phyloP scores from a whole-genome alignment of 2,113 vertebrate genomes.

The Chaenocephalus aceratus region DNA sequence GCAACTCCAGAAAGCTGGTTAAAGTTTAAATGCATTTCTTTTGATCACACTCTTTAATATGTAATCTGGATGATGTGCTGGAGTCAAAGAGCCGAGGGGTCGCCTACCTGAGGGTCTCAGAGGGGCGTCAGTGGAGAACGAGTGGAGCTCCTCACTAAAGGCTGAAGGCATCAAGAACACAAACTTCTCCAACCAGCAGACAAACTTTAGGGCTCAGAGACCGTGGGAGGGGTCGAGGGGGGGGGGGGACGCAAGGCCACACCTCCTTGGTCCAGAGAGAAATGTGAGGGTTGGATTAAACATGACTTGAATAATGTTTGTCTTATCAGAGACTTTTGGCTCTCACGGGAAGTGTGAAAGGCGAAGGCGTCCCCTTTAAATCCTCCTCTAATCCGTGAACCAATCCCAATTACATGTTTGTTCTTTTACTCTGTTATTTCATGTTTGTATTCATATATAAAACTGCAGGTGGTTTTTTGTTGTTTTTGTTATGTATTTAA shows the following conservation, averaged over 20 bases:
- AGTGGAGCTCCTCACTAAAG: conserved; percentile 16
- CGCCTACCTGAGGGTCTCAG: conserved; percentile 67
- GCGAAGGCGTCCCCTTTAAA: conserved; percentile 19
- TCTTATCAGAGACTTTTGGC: not conserved
- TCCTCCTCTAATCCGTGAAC: not conserved
- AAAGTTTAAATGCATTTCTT: not conserved
- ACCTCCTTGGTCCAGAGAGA: conserved; percentile 69
- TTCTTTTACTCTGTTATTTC: too few relatives aligned
- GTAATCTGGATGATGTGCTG: not conserved
- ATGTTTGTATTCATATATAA: too few relatives aligned
- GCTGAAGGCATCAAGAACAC: conserved; percentile 46
- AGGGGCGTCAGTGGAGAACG: not conserved
- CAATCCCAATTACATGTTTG: too few relatives aligned
- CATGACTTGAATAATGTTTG: not conserved
- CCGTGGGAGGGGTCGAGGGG: conserved; percentile 73
- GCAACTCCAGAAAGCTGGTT: not conserved
- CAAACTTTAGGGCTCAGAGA: conserved; percentile 71
- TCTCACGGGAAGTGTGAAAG: not conserved
- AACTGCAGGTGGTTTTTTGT: too few relatives aligned
- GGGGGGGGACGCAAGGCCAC: conserved; percentile 70
- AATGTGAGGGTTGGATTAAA: too few relatives aligned
- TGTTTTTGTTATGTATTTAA: too few relatives aligned
- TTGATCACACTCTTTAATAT: not conserved
- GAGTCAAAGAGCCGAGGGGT: conserved; percentile 14
- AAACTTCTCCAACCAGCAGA: conserved; percentile 65